Base-by-base conservation (phyloP, 2,797 vertebrate species). In the Poecilia gillii region DNA sequence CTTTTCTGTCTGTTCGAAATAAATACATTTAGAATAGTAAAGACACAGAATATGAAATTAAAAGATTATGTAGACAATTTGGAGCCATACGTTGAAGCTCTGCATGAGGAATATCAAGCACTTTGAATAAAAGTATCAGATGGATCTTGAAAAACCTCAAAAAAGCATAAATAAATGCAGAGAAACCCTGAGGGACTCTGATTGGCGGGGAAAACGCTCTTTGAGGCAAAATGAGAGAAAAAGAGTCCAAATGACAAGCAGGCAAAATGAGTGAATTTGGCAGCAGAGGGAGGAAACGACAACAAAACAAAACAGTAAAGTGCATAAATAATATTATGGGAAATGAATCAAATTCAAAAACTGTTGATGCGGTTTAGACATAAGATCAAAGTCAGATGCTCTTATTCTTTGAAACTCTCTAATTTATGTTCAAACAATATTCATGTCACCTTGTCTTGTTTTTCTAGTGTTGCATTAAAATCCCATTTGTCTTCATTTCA, bases 141-240 rank as follows among this genome's bases (percentile, higher is more conserved):
- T 64, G 73, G 84, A 85, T 47, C 78, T 79, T 62, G 33, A 71
- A 45, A 80, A 81, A 46, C 68, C 77, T 70, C 73, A 36, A 16
- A 74, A 79, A 87, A 77, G 31, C 74, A 76, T 39, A 79, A 73
- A 84, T 7, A 51, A 62, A 72, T 72, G 71, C 82, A 80, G 85
- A 73, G 80, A 90, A 84, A 55, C 80, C 88, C 85, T 45, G 77
- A 83, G 88, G 87, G 85, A 87, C 72, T 62, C 68, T 36, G 79
- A 88, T 85, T 43, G 39, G 11, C 1, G 41, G 25, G 4, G 25
- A 2, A 16, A 86, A 85, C 79, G 73, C 80, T 83, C 85, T 89
- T 76, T 36, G 53, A 87, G 83, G 84, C 68, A 71, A 77, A 84
- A 85, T 57, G 36, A 81, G 78, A 82, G 78, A 59, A 43, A 53